Conservation (phyloP, 2,888 invertebrate species). For the Tinea semifulvella region DNA sequence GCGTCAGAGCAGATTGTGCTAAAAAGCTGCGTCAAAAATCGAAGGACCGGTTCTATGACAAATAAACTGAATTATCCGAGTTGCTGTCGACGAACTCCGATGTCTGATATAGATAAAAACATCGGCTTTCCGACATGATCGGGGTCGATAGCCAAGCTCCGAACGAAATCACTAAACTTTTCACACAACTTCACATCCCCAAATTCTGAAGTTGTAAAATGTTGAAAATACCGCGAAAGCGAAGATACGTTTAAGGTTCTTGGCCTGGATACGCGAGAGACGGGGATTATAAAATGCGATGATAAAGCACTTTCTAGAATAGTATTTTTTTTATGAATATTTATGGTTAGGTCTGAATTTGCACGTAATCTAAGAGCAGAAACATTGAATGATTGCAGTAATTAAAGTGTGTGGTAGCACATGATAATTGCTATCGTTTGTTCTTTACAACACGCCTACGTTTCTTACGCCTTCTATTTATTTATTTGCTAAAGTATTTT, state of each 20-base stretch:
- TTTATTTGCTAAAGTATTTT: too few relatives aligned
- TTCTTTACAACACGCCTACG: neutral
- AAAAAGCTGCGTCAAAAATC: conserved; percentile 12
- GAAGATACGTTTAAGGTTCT: neutral
- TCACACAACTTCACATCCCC: neutral
- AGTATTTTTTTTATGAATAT: conserved; percentile 6
- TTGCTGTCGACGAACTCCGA: conserved; percentile 41
- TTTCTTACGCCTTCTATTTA: conserved; percentile 5
- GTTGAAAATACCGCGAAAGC: conserved; percentile 5
- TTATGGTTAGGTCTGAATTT: conserved; percentile 1
- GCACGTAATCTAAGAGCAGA: conserved; percentile 3
- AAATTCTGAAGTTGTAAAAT: neutral
- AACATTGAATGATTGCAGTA: neutral
- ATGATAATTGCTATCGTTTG: conserved; percentile 2
- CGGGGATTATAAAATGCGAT: neutral
- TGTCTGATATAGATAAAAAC: conserved; percentile 22
- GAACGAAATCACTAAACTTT: conserved; percentile 1
- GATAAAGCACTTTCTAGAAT: conserved; percentile 9
- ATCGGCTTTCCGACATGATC: conserved; percentile 17
- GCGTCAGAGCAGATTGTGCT: conserved; percentile 3
- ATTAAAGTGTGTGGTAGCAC: conserved; percentile 4
- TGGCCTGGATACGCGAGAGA: conserved; percentile 4
- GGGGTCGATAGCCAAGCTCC: conserved; percentile 13
- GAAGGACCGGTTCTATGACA: conserved; percentile 42
- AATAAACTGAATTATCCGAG: conserved; percentile 37